Percentiles rank a stretch among this genome's conserved stretches.
These are phyloP conservation scores for Thymelicus acteon DNA, from an alignment of 2,888 invertebrate species.

Conservation along the genomic window DNA sequence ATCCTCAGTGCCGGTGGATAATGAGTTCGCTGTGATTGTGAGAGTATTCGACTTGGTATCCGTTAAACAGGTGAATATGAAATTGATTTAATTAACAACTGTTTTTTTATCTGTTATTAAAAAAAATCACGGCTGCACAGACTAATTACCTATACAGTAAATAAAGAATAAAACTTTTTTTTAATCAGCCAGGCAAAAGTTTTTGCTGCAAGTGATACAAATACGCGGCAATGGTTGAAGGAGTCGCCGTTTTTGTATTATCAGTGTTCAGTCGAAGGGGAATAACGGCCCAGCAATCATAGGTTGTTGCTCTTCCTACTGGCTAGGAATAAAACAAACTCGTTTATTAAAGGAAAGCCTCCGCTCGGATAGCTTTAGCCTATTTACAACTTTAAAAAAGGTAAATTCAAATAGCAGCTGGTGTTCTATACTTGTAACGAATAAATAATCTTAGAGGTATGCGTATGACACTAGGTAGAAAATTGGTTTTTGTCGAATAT, in stretches of 20 bases:
- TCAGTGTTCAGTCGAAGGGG: slow-evolving; percentile 71
- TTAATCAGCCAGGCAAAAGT: not conserved
- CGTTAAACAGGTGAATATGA: slow-evolving; percentile 76
- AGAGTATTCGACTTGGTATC: slow-evolving; percentile 66
- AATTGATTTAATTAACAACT: slow-evolving; percentile 37
- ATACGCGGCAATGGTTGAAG: slow-evolving; percentile 49
- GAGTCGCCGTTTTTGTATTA: slow-evolving; percentile 58
- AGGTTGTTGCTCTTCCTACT: slow-evolving; percentile 83
- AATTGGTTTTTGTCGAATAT: too few relatives aligned
- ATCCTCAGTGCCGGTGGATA: slow-evolving; percentile 74
- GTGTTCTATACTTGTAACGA: not conserved
- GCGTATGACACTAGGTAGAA: too few relatives aligned
- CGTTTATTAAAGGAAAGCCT: slow-evolving; percentile 61
- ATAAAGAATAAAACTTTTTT: slow-evolving; percentile 1
- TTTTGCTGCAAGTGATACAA: slow-evolving; percentile 27
- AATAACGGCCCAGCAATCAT: slow-evolving; percentile 84
- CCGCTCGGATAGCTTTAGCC: slow-evolving; percentile 33
- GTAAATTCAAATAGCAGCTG: not conserved
- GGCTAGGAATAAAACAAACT: slow-evolving; percentile 66
- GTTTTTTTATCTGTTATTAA: slow-evolving; percentile 25
- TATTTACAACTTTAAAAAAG: slow-evolving; percentile 25
- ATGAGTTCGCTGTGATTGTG: slow-evolving; percentile 81
- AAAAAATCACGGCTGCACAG: not conserved
- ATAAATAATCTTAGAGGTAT: too few relatives aligned
- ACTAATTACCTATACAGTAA: not conserved